Percentiles rank a stretch among this genome's conserved stretches.
These are phyloP conservation scores for Alviniconcha marisindica DNA, from an alignment of 1,140 invertebrate species.

Conservation along the genomic window DNA sequence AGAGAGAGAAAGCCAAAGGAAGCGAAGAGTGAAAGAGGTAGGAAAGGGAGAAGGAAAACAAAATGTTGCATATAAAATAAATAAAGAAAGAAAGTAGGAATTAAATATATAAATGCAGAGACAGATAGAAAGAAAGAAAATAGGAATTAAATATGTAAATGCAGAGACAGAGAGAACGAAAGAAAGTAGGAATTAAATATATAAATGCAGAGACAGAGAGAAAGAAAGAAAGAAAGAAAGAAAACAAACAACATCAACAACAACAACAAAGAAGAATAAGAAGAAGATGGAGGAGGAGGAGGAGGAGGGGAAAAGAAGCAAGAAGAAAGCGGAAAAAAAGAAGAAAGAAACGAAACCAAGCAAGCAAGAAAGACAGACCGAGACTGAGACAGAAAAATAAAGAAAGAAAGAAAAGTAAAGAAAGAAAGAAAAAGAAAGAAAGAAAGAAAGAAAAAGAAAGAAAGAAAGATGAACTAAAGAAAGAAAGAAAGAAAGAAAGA, in stretches of 20 bases:
- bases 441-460: neutral
- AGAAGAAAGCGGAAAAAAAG: too few relatives aligned
- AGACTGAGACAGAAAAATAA: neutral
- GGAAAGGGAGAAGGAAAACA: neutral
- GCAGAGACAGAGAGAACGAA: neutral
- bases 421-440: neutral
- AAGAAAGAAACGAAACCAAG: neutral
- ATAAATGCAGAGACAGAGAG: neutral
- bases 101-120: neutral
- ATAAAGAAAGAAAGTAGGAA: neutral
- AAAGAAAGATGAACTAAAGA: neutral
- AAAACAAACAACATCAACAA: too few relatives aligned
- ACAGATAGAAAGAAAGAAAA: neutral
- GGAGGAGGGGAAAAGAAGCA: too few relatives aligned
- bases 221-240: neutral
- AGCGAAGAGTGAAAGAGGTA: neutral
- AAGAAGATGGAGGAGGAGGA: too few relatives aligned
- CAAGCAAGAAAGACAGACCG: neutral
- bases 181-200: too few relatives aligned
- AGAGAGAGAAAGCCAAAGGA: neutral
- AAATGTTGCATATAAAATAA: neutral
- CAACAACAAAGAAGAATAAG: too few relatives aligned
- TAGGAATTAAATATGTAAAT: neutral
- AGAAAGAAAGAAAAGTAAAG: neutral
- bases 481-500: too few relatives aligned